phyloP scores from a whole-genome alignment of 2,888 invertebrate species.

The Ceratothoa steindachneri region DNA sequence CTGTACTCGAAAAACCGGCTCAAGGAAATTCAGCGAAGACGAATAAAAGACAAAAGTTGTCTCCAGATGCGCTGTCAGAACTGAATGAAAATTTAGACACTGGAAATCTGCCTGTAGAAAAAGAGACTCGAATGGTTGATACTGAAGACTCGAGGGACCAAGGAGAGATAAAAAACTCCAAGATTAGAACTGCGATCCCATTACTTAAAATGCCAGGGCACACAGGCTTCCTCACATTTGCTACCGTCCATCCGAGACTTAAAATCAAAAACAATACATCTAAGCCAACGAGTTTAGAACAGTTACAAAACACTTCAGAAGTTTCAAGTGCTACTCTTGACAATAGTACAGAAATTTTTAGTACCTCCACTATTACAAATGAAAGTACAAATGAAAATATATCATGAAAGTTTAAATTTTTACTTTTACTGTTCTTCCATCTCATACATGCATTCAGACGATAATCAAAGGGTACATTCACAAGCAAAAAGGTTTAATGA shows the following conservation, averaged over 20 bases:
- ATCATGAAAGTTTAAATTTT: background rate
- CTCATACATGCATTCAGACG: too few relatives aligned
- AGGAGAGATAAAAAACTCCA: background rate
- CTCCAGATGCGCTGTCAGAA: background rate
- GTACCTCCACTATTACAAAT: background rate
- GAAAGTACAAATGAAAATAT: background rate
- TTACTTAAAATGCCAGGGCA: constrained; percentile 62
- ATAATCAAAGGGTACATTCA: too few relatives aligned
- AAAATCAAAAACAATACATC: background rate
- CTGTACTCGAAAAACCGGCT: background rate
- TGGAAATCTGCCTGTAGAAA: background rate
- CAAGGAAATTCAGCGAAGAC: background rate
- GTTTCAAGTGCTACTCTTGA: too few relatives aligned
- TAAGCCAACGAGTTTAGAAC: background rate
- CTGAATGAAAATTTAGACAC: background rate
- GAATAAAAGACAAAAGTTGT: background rate
- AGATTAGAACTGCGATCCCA: background rate
- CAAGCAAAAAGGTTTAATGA: too few relatives aligned
- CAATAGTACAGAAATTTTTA: background rate
- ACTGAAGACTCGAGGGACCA: background rate
- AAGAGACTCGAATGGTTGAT: background rate
- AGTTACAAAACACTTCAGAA: background rate
- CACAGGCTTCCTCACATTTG: constrained; percentile 93
- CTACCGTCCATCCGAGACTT: constrained; percentile 64
- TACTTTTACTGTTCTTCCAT: too few relatives aligned